These are phyloP conservation scores for Apodemia duryi DNA, from an alignment of 2,888 invertebrate genomes.

Conservation along the genomic window DNA sequence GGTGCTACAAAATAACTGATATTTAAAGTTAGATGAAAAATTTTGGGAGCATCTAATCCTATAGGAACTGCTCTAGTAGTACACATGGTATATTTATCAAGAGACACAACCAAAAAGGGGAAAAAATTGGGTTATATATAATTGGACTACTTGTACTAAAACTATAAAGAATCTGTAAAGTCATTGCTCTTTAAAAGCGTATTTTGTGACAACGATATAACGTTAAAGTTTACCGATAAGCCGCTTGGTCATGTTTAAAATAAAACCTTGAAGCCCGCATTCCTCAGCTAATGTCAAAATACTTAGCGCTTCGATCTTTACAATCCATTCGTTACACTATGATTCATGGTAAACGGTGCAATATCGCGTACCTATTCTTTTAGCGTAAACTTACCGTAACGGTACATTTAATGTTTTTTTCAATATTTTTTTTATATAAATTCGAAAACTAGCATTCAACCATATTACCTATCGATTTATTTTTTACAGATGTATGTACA, in stretches of 20 bases:
- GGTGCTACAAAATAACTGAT: no score
- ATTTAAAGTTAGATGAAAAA: no score
- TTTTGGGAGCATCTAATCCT: no score
- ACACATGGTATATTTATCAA: no score
- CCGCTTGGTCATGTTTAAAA: constrained; percentile 28
- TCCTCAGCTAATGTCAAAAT: constrained; percentile 66
- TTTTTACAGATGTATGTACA: no score
- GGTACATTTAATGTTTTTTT: neutral
- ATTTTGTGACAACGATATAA: constrained; percentile 19
- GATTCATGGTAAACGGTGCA: constrained; percentile 24
- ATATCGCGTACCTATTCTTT: neutral
- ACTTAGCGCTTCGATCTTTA: constrained; percentile 46
- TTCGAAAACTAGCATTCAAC: neutral
- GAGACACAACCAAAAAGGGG: no score
- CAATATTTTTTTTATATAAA: neutral
- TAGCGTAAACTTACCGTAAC: constrained; percentile 4
- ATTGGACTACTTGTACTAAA: no score
- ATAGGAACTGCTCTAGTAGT: no score
- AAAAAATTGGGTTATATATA: no score
- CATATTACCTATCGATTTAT: neutral
- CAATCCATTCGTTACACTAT: constrained; percentile 26
- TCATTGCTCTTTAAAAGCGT: neutral
- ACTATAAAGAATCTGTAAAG: neutral
- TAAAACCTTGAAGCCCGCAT: constrained; percentile 61
- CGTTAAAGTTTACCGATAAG: constrained; percentile 56